Evolutionary conservation across 2,797 vertebrate species (phyloP).

Genomic region (Ctenopoma multispine): DNA sequence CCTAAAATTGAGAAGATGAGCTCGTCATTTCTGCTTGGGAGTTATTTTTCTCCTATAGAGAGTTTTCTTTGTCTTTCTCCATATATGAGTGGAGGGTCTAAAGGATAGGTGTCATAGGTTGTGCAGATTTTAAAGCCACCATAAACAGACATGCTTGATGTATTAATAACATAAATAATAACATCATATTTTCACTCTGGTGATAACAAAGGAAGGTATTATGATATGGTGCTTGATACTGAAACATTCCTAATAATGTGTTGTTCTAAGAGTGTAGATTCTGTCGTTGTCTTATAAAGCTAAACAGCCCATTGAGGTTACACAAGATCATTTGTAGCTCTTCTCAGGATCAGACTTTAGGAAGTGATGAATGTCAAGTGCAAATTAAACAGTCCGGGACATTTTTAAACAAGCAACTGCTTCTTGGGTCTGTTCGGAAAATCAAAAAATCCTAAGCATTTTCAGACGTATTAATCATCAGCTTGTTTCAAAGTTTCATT

Average conservation of each 20-base stretch:
- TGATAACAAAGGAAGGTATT: slow-evolving; percentile 14
- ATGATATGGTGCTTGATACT: neutral
- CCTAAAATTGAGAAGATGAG: neutral
- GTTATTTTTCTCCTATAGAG: neutral
- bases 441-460: slow-evolving; percentile 45
- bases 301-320: slow-evolving; percentile 58
- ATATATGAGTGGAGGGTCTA: neutral
- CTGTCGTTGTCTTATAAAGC: slow-evolving; percentile 60
- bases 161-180: slow-evolving; percentile 13
- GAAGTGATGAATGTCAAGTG: slow-evolving; percentile 65
- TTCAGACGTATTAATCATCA: slow-evolving; percentile 42
- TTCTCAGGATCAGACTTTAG: slow-evolving; percentile 56
- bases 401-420: slow-evolving; percentile 53
- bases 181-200: slow-evolving; percentile 20
- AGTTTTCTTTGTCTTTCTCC: neutral
- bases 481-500: slow-evolving; percentile 24
- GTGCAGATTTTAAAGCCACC: neutral
- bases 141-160: neutral
- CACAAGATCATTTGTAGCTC: slow-evolving; percentile 57
- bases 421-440: slow-evolving; percentile 43
- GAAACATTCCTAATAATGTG: neutral
- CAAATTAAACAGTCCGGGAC: slow-evolving; percentile 57
- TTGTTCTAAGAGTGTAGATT: slow-evolving; percentile 49
- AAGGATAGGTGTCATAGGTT: slow-evolving; percentile 7
- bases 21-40: neutral